Evolutionary conservation across 2,888 invertebrate genomes (phyloP).

Genomic region (Metacarcinus magister): DNA sequence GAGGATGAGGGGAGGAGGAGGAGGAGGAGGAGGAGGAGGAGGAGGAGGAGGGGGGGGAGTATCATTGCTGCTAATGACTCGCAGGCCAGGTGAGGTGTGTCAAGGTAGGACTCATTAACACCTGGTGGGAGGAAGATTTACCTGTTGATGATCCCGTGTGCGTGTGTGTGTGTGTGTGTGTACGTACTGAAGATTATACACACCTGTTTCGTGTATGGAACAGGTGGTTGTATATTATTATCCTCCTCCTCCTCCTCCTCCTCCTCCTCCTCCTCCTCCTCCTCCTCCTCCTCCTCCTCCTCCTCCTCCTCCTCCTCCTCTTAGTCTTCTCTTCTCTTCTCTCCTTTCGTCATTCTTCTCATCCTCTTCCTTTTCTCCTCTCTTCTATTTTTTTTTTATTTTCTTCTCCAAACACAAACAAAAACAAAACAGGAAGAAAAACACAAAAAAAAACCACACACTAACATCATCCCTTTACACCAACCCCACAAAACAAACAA

Average conservation of each 20-base stretch:
- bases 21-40: too few species aligned
- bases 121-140: neutral
- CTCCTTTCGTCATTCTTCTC: neutral
- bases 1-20: too few species aligned
- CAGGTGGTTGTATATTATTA: neutral
- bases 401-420: neutral
- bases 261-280: neutral
- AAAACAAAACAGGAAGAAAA: too few species aligned
- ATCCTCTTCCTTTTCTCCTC: neutral
- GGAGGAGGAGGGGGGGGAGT: too few species aligned
- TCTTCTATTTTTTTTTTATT: neutral
- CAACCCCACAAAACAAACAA: too few species aligned
- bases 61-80: neutral
- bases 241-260: neutral
- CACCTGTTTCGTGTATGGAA: slow-evolving; percentile 2
- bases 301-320: neutral
- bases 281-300: neutral
- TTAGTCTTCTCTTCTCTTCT: neutral
- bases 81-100: neutral
- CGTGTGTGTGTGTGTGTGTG: slow-evolving; percentile 12
- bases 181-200: neutral
- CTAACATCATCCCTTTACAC: too few species aligned
- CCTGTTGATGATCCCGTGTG: slow-evolving; percentile 4
- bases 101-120: neutral
- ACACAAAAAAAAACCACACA: too few species aligned